Percentiles rank a stretch among this genome's conserved stretches.
Conservation (phyloP, 2,113 vertebrate genomes). For the Platichthys stellatus region DNA sequence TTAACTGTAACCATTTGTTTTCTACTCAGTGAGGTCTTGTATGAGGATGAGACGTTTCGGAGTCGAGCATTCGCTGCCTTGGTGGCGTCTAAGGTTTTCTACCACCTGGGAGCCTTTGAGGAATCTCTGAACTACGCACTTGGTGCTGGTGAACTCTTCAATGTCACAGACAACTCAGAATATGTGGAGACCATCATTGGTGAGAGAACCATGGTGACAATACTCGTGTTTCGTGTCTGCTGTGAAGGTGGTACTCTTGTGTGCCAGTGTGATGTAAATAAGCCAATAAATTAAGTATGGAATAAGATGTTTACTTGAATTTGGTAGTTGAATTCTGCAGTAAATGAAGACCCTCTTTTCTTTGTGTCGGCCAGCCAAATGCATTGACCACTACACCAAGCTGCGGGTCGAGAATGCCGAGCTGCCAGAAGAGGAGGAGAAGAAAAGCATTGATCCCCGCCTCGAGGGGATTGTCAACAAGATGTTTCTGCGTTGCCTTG, state of each 20-base stretch:
- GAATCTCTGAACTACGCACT: slow-evolving; percentile 98
- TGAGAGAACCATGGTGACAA: slow-evolving; percentile 69
- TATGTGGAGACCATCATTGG: slow-evolving; percentile 99
- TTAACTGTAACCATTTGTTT: slow-evolving; percentile 21
- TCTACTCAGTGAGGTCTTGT: slow-evolving; percentile 91
- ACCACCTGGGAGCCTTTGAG: slow-evolving; percentile 98
- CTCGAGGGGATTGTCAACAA: slow-evolving; percentile 98
- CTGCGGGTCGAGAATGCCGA: slow-evolving; percentile 97
- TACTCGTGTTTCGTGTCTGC: not conserved
- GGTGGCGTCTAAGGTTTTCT: slow-evolving; percentile 99
- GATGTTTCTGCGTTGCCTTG: slow-evolving; percentile 97
- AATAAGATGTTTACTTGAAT: not conserved
- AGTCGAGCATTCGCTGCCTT: slow-evolving; percentile 96
- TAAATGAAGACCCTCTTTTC: not conserved
- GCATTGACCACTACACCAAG: slow-evolving; percentile 98
- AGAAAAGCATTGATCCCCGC: slow-evolving; percentile 93
- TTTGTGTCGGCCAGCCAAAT: slow-evolving; percentile 87
- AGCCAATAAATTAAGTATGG: not conserved
- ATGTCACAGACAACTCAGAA: slow-evolving; percentile 97
- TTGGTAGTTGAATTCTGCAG: not conserved
- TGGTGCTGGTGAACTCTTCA: slow-evolving; percentile 98
- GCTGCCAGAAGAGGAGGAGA: slow-evolving; percentile 92
- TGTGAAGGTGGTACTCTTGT: not conserved
- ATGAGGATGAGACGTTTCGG: slow-evolving; percentile 97
- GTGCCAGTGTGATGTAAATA: no score